A percentile compares a stretch with the other conserved stretches of the same genome.
Conservation (phyloP, 2,113 vertebrate species). For the Sinocyclocheilus anshuiensis region DNA sequence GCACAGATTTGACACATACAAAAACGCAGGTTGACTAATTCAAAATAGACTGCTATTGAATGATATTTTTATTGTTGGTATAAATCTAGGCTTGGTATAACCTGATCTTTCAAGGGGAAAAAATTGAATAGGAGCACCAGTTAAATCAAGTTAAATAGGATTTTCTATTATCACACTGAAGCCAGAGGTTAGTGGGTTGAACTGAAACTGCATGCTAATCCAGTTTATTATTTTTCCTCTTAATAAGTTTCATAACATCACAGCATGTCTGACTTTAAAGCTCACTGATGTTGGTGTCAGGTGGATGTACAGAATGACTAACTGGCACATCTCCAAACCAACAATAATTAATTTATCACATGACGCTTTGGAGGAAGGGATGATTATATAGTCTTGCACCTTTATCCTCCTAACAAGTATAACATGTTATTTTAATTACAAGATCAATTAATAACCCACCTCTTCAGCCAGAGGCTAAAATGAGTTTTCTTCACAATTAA, state of each 20-base stretch:
- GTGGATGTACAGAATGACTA: slow-evolving; percentile 66
- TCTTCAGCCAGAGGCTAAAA: slow-evolving; percentile 75
- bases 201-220: slow-evolving; percentile 41
- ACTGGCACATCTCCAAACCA: slow-evolving; percentile 63
- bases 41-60: background rate
- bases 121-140: background rate
- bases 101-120: background rate
- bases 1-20: background rate
- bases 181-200: slow-evolving; percentile 29
- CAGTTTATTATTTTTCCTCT: slow-evolving; percentile 32
- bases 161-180: background rate
- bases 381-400: slow-evolving; percentile 67
- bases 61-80: slow-evolving; percentile 11
- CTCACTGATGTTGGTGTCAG: slow-evolving; percentile 45
- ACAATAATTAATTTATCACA: slow-evolving; percentile 44
- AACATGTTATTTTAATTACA: slow-evolving; percentile 71
- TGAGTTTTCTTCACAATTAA: slow-evolving; percentile 77
- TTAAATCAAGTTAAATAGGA: slow-evolving; percentile 21
- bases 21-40: slow-evolving; percentile 9
- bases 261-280: slow-evolving; percentile 23
- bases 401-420: slow-evolving; percentile 65
- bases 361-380: slow-evolving; percentile 46
- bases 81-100: background rate
- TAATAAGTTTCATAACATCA: slow-evolving; percentile 20
- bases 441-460: slow-evolving; percentile 77